phyloP scores from a whole-genome alignment of 2,888 invertebrate species.

The Heteropelma amictum region DNA sequence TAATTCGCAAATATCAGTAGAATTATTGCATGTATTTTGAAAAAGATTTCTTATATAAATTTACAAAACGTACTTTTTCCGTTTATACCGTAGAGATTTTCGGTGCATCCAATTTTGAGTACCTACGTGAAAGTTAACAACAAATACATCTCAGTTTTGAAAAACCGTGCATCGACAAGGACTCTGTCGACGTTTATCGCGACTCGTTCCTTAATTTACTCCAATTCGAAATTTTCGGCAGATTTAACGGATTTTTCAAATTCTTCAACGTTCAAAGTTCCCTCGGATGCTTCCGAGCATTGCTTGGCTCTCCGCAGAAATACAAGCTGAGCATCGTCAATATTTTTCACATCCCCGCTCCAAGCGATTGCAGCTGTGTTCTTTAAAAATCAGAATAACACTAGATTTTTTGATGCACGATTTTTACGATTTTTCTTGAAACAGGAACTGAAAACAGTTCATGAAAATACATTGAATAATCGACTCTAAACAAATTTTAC shows the following conservation, averaged over 20 bases:
- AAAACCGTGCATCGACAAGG: no score
- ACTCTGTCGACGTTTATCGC: no score
- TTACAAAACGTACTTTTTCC: background rate
- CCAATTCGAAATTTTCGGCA: conserved; percentile 4
- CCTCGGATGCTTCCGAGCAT: conserved; percentile 66
- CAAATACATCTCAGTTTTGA: no score
- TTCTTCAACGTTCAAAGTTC: conserved; percentile 52
- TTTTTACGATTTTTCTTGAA: background rate
- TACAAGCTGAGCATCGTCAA: conserved; percentile 81
- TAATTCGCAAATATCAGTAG: background rate
- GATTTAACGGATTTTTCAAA: conserved; percentile 31
- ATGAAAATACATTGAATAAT: no score
- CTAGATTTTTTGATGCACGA: background rate
- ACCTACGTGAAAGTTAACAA: no score
- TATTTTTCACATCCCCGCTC: conserved; percentile 82
- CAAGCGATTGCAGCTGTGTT: conserved; percentile 83
- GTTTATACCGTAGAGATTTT: no score
- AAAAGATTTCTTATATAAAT: background rate
- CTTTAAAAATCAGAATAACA: conserved; percentile 66
- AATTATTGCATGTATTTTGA: background rate
- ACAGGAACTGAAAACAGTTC: no score
- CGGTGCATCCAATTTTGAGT: no score
- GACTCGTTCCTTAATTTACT: background rate
- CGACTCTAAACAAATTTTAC: no score
- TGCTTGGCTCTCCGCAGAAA: conserved; percentile 82